Conservation (phyloP, 2,113 vertebrate genomes). For the Hyperopisus bebe region DNA sequence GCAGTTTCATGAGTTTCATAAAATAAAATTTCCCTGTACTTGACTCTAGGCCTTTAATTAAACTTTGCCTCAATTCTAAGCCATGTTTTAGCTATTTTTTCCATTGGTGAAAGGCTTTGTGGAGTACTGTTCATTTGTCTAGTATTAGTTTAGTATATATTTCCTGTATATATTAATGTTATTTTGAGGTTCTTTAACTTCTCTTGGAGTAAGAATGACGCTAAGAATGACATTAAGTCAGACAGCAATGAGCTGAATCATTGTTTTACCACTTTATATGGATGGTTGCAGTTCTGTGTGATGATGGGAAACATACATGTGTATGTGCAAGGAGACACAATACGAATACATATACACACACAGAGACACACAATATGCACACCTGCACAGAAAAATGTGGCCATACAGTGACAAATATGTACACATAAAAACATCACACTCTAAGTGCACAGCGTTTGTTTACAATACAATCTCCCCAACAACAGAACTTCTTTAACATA, state of each 20-base stretch:
- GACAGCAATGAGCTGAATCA: conserved; percentile 55
- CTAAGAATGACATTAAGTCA: conserved; percentile 62
- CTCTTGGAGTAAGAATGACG: conserved; percentile 56
- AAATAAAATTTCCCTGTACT: not conserved
- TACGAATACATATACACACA: not conserved
- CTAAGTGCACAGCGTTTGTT: not conserved
- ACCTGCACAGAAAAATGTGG: not conserved
- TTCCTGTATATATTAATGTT: conserved; percentile 60
- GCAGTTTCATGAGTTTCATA: not conserved
- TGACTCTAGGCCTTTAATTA: conserved; percentile 21
- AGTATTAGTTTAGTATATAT: conserved; percentile 43
- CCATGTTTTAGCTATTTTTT: conserved; percentile 59
- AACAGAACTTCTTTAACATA: not conserved
- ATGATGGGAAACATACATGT: conserved; percentile 38
- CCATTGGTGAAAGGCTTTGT: conserved; percentile 52
- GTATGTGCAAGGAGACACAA: not conserved
- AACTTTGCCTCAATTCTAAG: conserved; percentile 59
- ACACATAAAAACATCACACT: not conserved
- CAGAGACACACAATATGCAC: not conserved
- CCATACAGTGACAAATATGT: not conserved
- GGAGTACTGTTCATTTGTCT: conserved; percentile 62
- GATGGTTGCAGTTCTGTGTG: conserved; percentile 57
- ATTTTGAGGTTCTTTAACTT: conserved; percentile 71
- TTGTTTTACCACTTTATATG: conserved; percentile 58
- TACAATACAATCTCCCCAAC: not conserved